Evolutionary conservation across 2,113 vertebrate species (phyloP).

Genomic region (Thryonomys swinderianus): DNA sequence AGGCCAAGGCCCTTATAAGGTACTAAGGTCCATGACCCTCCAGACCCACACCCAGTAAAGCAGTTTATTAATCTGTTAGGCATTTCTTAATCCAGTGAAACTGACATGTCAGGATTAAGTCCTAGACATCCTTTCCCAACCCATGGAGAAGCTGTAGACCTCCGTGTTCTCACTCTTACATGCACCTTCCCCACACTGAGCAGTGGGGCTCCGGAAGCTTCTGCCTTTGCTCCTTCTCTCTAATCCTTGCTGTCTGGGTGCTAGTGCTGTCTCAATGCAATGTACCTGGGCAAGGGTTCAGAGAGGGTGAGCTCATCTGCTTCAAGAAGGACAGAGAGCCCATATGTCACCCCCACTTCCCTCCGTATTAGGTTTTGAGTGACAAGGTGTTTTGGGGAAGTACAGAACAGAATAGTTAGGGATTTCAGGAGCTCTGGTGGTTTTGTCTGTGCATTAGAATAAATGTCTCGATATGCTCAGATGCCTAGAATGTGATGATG

Average conservation of each 20-base stretch:
- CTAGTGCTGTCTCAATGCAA: constrained; percentile 74
- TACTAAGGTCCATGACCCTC: neutral
- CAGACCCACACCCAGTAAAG: neutral
- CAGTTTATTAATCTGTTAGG: neutral
- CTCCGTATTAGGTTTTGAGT: constrained; percentile 36
- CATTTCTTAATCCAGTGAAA: neutral
- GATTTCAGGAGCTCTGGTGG: constrained; percentile 2
- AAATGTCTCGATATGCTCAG: neutral
- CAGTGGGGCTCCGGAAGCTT: neutral
- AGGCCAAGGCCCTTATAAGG: neutral
- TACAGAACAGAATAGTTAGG: neutral
- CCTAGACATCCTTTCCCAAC: neutral
- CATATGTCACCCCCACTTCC: neutral
- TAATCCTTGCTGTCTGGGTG: constrained; percentile 77
- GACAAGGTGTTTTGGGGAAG: neutral
- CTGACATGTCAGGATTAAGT: neutral
- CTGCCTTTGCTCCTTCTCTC: constrained; percentile 58
- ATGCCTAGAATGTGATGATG: neutral
- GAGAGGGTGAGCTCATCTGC: constrained; percentile 62
- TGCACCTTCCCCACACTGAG: neutral
- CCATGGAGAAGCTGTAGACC: neutral
- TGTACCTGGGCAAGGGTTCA: constrained; percentile 79
- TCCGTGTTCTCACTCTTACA: neutral
- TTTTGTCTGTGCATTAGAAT: constrained; percentile 28
- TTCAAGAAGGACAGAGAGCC: constrained; percentile 54